Conservation (phyloP, 1,140 invertebrate genomes). For the Drosophila pectinifera region DNA sequence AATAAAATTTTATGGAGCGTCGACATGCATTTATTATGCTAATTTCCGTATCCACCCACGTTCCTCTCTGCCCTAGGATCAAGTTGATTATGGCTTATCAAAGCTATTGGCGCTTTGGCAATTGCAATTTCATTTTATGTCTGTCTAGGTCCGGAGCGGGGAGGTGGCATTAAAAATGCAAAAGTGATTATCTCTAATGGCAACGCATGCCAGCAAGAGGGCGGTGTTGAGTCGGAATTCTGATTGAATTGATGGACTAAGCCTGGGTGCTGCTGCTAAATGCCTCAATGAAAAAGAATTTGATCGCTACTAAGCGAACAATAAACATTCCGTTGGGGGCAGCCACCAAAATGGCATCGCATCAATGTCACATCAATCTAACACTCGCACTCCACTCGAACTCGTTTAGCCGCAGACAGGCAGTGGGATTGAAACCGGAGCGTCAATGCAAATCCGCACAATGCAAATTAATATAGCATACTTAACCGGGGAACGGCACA, state of each 20-base stretch:
- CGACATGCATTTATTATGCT: constrained; percentile 70
- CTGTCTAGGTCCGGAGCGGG: constrained; percentile 7
- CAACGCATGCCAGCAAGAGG: constrained; percentile 48
- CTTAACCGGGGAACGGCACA: constrained; percentile 52
- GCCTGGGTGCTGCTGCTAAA: constrained; percentile 4
- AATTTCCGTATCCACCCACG: constrained; percentile 48
- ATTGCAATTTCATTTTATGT: constrained; percentile 74
- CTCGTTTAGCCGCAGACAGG: constrained; percentile 65
- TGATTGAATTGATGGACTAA: constrained; percentile 53
- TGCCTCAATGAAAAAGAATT: constrained; percentile 27
- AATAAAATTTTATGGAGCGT: constrained; percentile 76
- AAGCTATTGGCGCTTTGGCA: constrained; percentile 62
- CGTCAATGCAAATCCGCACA: constrained; percentile 51
- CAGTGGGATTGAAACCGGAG: constrained; percentile 41
- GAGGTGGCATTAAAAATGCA: constrained; percentile 64
- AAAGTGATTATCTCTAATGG: constrained; percentile 77
- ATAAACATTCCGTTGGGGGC: constrained; percentile 29
- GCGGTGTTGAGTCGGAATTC: constrained; percentile 36
- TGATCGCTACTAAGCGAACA: constrained; percentile 29
- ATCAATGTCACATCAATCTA: constrained; percentile 33
- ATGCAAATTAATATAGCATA: constrained; percentile 81
- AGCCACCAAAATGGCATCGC: constrained; percentile 38
- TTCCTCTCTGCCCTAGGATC: constrained; percentile 9
- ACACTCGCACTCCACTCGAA: constrained; percentile 5
- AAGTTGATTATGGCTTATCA: constrained; percentile 68